Percentiles rank a stretch among this genome's conserved stretches.
These are phyloP conservation scores for Eulithis testata DNA, from an alignment of 2,888 invertebrate species.

Conservation along the genomic window DNA sequence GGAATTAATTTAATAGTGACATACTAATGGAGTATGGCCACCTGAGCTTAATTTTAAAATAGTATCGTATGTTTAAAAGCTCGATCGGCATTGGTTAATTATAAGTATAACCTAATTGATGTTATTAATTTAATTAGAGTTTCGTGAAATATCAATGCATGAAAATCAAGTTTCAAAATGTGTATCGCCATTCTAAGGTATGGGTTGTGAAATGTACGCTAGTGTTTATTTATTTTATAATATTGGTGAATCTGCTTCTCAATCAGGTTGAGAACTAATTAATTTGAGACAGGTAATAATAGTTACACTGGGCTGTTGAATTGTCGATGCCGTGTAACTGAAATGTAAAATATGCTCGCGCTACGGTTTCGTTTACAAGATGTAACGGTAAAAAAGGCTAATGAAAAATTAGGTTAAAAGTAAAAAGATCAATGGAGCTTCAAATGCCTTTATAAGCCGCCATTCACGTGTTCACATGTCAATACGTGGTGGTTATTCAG, in stretches of 20 bases:
- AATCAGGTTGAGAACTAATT: too few species aligned
- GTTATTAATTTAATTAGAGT: slow-evolving; percentile 2
- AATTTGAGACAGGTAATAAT: too few species aligned
- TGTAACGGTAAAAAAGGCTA: neutral
- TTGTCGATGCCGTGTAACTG: too few species aligned
- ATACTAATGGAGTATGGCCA: slow-evolving; percentile 66
- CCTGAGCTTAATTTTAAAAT: slow-evolving; percentile 56
- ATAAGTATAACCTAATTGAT: neutral
- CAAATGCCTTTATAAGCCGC: slow-evolving; percentile 60
- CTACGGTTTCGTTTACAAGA: neutral
- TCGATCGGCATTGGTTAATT: slow-evolving; percentile 25
- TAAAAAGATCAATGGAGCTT: slow-evolving; percentile 54
- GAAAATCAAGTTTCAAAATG: too few species aligned
- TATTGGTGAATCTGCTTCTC: too few species aligned
- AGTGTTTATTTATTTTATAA: too few species aligned
- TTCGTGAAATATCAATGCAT: too few species aligned
- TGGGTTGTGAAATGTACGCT: too few species aligned
- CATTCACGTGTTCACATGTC: slow-evolving; percentile 77
- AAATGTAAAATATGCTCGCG: too few species aligned
- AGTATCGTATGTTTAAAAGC: slow-evolving; percentile 41
- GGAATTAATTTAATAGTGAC: slow-evolving; percentile 72
- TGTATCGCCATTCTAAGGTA: too few species aligned
- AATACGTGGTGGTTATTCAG: slow-evolving; percentile 76
- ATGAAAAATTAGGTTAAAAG: slow-evolving; percentile 19
- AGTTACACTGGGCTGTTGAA: too few species aligned